Evolutionary conservation across 2,113 vertebrate genomes (phyloP).

Genomic region (Nothobranchius furzeri): DNA sequence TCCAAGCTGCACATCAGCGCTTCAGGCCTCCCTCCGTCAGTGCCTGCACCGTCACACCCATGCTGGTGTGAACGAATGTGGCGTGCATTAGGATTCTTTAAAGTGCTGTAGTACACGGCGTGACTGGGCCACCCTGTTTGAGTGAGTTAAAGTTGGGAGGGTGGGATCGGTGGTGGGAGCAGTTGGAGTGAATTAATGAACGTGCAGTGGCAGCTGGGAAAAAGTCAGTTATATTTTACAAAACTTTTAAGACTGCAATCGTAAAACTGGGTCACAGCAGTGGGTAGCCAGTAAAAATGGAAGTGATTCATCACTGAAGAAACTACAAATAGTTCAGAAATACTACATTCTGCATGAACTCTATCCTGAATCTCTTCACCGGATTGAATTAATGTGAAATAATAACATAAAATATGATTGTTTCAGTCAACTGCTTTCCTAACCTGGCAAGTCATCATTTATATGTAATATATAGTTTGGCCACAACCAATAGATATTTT

Average conservation of each 20-base stretch:
- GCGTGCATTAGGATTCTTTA: conserved; percentile 46
- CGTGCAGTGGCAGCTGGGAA: conserved; percentile 25
- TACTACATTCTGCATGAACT: too few species aligned
- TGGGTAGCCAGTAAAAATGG: not conserved
- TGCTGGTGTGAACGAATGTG: conserved; percentile 34
- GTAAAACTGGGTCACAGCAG: conserved; percentile 13
- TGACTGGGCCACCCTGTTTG: conserved; percentile 33
- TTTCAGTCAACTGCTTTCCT: too few species aligned
- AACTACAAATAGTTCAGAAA: not conserved
- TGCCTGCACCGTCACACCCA: conserved; percentile 17
- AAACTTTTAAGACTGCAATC: conserved; percentile 17
- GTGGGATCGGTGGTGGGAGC: not conserved
- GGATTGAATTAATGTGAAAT: too few species aligned
- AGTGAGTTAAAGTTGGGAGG: conserved; percentile 25
- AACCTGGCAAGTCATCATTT: too few species aligned
- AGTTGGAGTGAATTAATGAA: conserved; percentile 26
- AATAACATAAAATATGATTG: too few species aligned
- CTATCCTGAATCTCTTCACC: too few species aligned
- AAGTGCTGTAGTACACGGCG: conserved; percentile 36
- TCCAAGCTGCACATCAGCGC: conserved; percentile 53
- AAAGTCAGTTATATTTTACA: conserved; percentile 22
- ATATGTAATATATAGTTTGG: too few species aligned
- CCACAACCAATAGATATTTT: too few species aligned
- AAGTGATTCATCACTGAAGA: not conserved
- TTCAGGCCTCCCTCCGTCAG: conserved; percentile 41